phyloP scores from a whole-genome alignment of 2,888 invertebrate genomes.

The Emmelina monodactyla region DNA sequence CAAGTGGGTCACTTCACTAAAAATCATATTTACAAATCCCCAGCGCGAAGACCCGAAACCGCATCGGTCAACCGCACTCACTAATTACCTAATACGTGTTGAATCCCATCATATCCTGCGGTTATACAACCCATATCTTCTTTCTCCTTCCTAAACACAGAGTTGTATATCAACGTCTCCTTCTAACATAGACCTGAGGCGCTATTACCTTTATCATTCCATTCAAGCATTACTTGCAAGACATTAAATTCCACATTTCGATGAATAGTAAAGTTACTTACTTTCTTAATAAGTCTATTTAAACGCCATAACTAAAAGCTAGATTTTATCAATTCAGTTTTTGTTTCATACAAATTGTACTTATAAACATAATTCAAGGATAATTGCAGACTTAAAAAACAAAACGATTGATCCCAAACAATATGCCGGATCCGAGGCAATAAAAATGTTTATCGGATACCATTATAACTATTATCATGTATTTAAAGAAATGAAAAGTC shows the following conservation, averaged over 20 bases:
- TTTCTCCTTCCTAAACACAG: conserved; percentile 32
- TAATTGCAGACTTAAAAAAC: conserved; percentile 8
- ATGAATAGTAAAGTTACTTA: no score
- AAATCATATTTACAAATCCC: conserved; percentile 53
- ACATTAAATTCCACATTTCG: no score
- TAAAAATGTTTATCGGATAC: conserved; percentile 47
- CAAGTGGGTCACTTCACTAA: conserved; percentile 49
- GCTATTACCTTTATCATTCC: no score
- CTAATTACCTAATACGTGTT: conserved; percentile 63
- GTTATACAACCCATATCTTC: conserved; percentile 40
- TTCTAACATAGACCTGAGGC: conserved; percentile 24
- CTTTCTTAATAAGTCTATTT: no score
- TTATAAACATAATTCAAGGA: conserved; percentile 1
- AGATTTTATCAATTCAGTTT: no score
- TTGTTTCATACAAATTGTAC: no score
- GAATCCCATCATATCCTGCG: conserved; percentile 61
- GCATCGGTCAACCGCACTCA: conserved; percentile 56
- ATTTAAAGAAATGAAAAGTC: conserved; percentile 66
- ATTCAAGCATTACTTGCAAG: no score
- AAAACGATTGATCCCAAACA: conserved; percentile 20
- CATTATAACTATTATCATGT: conserved; percentile 61
- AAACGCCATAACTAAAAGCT: no score
- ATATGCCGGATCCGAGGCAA: conserved; percentile 22
- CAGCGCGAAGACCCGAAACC: conserved; percentile 19
- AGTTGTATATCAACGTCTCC: conserved; percentile 21